Conservation (phyloP, 2,113 vertebrate genomes). For the Odobenus rosmarus region DNA sequence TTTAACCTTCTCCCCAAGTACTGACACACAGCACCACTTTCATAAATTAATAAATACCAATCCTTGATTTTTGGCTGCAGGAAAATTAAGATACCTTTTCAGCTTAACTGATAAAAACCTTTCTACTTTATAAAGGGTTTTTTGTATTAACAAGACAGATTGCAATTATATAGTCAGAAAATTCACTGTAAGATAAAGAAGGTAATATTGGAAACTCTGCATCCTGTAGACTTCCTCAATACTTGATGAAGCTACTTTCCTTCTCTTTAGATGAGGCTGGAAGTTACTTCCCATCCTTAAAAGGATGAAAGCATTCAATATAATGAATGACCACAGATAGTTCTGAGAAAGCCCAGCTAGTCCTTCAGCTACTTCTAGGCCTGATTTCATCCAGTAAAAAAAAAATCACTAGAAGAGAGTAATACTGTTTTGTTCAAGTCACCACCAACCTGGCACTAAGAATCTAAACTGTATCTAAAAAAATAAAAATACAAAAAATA, state of each 20-base stretch:
- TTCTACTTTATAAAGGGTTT: background rate
- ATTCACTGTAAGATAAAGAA: background rate
- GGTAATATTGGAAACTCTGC: background rate
- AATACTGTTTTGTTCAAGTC: background rate
- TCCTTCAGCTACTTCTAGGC: background rate
- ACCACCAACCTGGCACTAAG: background rate
- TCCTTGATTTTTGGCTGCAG: background rate
- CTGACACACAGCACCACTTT: background rate
- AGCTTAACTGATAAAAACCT: background rate
- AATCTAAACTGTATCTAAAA: background rate
- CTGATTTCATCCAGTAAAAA: slow-evolving; percentile 15
- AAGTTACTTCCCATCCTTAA: background rate
- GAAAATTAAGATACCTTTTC: slow-evolving; percentile 37
- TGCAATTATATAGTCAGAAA: slow-evolving; percentile 46
- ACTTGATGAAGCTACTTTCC: background rate
- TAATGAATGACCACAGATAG: background rate
- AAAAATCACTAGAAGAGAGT: background rate
- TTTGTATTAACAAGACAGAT: background rate
- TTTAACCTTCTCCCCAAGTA: background rate
- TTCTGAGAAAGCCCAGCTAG: background rate
- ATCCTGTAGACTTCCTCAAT: background rate
- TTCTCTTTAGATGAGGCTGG: background rate
- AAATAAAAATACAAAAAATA: too few relatives aligned
- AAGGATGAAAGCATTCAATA: background rate
- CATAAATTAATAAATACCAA: slow-evolving; percentile 27